These are phyloP conservation scores for Drosophila kikkawai DNA, from an alignment of 1,140 invertebrate genomes.

Conservation along the genomic window DNA sequence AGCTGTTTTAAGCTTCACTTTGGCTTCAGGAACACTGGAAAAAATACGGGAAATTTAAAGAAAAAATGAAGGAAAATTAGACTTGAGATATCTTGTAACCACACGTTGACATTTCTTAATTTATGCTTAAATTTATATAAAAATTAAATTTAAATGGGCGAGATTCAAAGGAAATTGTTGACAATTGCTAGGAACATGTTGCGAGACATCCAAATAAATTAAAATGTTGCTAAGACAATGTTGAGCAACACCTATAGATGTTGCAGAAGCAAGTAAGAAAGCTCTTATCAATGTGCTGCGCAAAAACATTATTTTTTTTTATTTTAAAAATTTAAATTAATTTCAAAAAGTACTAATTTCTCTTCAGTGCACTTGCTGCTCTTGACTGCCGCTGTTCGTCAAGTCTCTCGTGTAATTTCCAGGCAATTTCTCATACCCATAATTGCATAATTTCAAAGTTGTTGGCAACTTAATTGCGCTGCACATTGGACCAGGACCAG, in stretches of 20 bases:
- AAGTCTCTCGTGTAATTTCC: slow-evolving; percentile 81
- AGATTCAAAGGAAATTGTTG: not conserved
- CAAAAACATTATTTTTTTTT: not conserved
- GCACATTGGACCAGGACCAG: slow-evolving; percentile 61
- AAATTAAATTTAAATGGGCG: not conserved
- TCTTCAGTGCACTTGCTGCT: not conserved
- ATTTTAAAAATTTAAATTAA: not conserved
- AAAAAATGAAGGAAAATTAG: not conserved
- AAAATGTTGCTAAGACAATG: not conserved
- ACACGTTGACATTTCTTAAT: not conserved
- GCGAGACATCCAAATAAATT: not conserved
- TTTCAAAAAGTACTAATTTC: not conserved
- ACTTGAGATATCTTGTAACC: no score
- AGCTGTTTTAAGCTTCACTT: slow-evolving; percentile 27
- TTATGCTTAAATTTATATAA: not conserved
- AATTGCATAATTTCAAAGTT: slow-evolving; percentile 85
- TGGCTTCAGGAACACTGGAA: not conserved
- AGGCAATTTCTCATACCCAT: slow-evolving; percentile 84
- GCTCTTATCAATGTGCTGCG: no score
- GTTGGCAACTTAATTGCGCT: slow-evolving; percentile 84
- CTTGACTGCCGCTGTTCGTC: slow-evolving; percentile 67
- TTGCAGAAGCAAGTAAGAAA: not conserved
- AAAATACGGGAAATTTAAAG: not conserved
- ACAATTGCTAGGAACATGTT: not conserved
- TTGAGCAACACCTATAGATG: no score